Conservation (phyloP, 1,140 invertebrate species). For the Heliconius nattereri region DNA sequence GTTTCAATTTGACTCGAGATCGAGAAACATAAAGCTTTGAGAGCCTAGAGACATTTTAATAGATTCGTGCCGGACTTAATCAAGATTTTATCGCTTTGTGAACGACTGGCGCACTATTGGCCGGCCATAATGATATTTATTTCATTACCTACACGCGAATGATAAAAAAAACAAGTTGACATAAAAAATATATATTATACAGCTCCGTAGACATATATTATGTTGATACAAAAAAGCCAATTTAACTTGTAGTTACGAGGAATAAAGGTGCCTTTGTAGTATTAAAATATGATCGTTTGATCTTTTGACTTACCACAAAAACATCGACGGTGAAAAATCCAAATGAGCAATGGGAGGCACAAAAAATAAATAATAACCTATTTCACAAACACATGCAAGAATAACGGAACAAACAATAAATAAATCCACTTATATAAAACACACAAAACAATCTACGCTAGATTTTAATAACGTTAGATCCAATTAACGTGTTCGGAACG, state of each 20-base stretch:
- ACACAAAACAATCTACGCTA: constrained; percentile 56
- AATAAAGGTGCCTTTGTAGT: constrained; percentile 11
- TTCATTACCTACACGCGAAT: constrained; percentile 28
- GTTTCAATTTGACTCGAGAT: constrained; percentile 32
- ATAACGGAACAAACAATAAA: constrained; percentile 54
- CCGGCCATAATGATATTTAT: constrained; percentile 24
- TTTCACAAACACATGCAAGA: constrained; percentile 63
- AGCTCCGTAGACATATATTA: neutral
- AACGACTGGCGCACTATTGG: constrained; percentile 29
- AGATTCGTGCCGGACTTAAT: constrained; percentile 43
- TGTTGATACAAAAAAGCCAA: neutral
- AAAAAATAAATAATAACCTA: constrained; percentile 55
- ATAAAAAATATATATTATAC: constrained; percentile 4
- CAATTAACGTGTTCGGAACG: constrained; percentile 54
- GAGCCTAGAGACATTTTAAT: constrained; percentile 41
- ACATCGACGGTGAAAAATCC: constrained; percentile 66
- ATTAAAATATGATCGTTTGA: constrained; percentile 44
- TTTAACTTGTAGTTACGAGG: neutral
- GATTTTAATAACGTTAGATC: constrained; percentile 58
- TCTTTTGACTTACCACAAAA: constrained; percentile 66
- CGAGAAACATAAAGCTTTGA: constrained; percentile 37
- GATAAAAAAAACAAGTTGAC: constrained; percentile 29
- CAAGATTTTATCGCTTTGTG: constrained; percentile 41
- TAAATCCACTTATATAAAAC: constrained; percentile 51
- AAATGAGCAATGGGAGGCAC: constrained; percentile 51